These are phyloP conservation scores for Dione vanillae DNA, from an alignment of 2,888 invertebrate species.

Conservation along the genomic window DNA sequence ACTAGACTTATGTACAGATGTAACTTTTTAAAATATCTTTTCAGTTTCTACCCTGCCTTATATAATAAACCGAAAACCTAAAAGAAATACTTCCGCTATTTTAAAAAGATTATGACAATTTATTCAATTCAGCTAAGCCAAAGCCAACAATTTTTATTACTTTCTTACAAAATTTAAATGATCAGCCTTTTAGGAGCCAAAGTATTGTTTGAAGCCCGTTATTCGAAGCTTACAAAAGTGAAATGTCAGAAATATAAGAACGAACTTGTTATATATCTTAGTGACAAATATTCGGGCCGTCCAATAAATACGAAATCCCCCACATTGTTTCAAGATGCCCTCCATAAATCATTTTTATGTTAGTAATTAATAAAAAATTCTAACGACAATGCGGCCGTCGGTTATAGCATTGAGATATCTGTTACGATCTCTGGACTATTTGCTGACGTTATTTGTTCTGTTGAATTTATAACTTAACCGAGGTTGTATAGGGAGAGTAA, in stretches of 20 bases:
- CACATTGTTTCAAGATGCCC: conserved; percentile 77
- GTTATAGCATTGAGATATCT: conserved; percentile 46
- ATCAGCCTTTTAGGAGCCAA: neutral
- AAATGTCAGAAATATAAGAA: conserved; percentile 50
- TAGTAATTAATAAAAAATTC: conserved; percentile 81
- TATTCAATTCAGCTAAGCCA: neutral
- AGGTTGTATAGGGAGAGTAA: neutral
- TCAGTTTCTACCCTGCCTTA: no score
- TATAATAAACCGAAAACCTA: no score
- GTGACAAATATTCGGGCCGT: conserved; percentile 74
- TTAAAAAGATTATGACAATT: neutral
- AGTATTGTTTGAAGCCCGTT: conserved; percentile 9
- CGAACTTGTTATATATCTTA: conserved; percentile 69
- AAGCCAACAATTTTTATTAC: neutral
- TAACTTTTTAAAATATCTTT: no score
- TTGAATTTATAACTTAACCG: neutral
- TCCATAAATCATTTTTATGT: conserved; percentile 82
- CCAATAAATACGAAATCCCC: conserved; percentile 76
- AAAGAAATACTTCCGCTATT: neutral
- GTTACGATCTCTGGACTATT: conserved; percentile 34
- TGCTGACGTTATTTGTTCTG: conserved; percentile 14
- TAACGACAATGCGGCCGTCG: conserved; percentile 59
- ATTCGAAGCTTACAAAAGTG: conserved; percentile 22
- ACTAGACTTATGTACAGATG: no score
- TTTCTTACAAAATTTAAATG: conserved; percentile 7